Evolutionary conservation across 1,140 invertebrate species (phyloP).

Genomic region (Uloborus diversus): DNA sequence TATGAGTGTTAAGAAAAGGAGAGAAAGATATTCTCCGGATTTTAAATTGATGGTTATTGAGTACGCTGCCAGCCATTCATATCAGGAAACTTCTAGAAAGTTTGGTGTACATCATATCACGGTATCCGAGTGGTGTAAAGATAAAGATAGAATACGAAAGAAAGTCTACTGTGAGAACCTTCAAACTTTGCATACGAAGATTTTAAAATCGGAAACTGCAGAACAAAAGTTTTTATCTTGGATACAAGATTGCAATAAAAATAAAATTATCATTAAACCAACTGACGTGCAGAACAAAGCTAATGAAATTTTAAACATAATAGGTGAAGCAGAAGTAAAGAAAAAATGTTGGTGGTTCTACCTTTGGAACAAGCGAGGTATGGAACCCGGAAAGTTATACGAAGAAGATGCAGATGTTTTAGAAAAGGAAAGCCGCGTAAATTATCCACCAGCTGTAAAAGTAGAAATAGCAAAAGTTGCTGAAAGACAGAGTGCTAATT

Average conservation of each 20-base stretch:
- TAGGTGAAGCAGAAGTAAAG: constrained; percentile 52
- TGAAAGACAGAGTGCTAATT: constrained; percentile 40
- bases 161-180: constrained; percentile 62
- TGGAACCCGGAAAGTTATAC: constrained; percentile 21
- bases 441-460: constrained; percentile 51
- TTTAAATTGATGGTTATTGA: constrained; percentile 51
- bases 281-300: constrained; percentile 45
- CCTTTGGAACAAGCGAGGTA: constrained; percentile 47
- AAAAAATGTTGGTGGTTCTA: constrained; percentile 55
- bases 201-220: constrained; percentile 49
- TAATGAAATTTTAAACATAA: constrained; percentile 43
- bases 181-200: constrained; percentile 60
- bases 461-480: constrained; percentile 51
- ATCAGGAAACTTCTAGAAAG: constrained; percentile 50
- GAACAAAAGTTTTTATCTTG: constrained; percentile 49
- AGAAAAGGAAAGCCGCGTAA: constrained; percentile 47
- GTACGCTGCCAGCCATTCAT: constrained; percentile 42
- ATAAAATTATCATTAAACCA: constrained; percentile 46
- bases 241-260: constrained; percentile 53
- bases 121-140: constrained; percentile 54
- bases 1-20: constrained; percentile 27
- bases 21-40: constrained; percentile 47
- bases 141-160: constrained; percentile 73
- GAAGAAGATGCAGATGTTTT: constrained; percentile 47
- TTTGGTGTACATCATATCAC: constrained; percentile 55